Percentiles rank a stretch among this genome's conserved stretches.
Evolutionary conservation across 1,140 invertebrate genomes (phyloP).

Genomic region (Cephus cinctus): DNA sequence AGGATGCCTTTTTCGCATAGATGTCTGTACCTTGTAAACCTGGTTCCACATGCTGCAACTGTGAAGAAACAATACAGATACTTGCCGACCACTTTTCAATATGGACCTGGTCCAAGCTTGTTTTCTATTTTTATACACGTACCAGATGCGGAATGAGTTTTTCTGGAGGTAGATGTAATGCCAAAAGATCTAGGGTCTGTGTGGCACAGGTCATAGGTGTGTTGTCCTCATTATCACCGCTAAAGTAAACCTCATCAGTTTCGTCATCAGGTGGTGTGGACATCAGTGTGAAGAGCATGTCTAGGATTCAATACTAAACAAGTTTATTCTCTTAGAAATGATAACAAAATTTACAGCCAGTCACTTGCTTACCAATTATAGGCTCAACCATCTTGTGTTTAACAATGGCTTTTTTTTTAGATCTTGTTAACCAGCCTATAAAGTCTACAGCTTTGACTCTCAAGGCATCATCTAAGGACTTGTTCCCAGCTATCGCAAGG

Average conservation of each 20-base stretch:
- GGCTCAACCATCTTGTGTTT: conserved; percentile 74
- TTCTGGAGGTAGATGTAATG: conserved; percentile 74
- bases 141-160: conserved; percentile 73
- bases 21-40: conserved; percentile 61
- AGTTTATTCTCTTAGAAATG: background rate
- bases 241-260: conserved; percentile 64
- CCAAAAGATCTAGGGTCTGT: conserved; percentile 75
- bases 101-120: too few species aligned
- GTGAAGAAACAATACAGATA: conserved; percentile 25
- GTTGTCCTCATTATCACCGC: conserved; percentile 60
- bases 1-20: conserved; percentile 68
- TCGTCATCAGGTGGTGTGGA: conserved; percentile 60
- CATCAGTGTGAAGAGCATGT: conserved; percentile 69
- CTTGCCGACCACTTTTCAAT: too few species aligned
- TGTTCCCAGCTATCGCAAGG: conserved; percentile 62
- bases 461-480: conserved; percentile 58
- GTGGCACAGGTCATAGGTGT: conserved; percentile 67
- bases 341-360: background rate
- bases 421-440: conserved; percentile 63
- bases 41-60: conserved; percentile 64
- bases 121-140: too few species aligned
- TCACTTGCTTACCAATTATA: conserved; percentile 57
- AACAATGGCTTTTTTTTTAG: conserved; percentile 73
- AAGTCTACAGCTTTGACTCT: conserved; percentile 69
- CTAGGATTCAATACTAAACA: conserved; percentile 25